These are phyloP conservation scores for Leptinotarsa lineolata DNA, from an alignment of 1,140 invertebrate species.

Conservation along the genomic window DNA sequence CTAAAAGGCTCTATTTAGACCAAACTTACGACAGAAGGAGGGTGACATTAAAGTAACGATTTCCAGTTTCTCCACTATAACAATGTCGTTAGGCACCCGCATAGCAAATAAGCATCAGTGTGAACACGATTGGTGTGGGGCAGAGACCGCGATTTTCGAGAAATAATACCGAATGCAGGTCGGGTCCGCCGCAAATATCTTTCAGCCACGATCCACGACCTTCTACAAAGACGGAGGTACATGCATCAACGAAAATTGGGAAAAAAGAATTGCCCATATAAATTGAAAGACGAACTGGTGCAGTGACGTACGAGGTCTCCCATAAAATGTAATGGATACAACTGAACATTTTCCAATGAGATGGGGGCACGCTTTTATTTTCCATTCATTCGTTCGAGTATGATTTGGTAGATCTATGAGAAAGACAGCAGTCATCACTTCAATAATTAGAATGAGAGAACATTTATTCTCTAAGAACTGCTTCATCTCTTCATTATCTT, in stretches of 20 bases:
- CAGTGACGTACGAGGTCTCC: conserved; percentile 6
- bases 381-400: too few species aligned
- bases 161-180: conserved; percentile 29
- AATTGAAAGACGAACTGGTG: conserved; percentile 20
- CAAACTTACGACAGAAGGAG: conserved; percentile 14
- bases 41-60: conserved; percentile 27
- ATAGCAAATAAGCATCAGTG: conserved; percentile 27
- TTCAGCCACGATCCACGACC: conserved; percentile 17
- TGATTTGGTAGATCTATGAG: too few species aligned
- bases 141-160: conserved; percentile 24
- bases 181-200: conserved; percentile 28
- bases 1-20: neutral
- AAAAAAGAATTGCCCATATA: conserved; percentile 20
- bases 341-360: too few species aligned
- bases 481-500: too few species aligned
- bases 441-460: too few species aligned
- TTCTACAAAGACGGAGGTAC: conserved; percentile 15
- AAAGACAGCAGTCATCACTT: too few species aligned
- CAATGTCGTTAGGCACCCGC: conserved; percentile 30
- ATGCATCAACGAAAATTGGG: conserved; percentile 17
- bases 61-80: conserved; percentile 29
- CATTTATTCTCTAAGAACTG: too few species aligned
- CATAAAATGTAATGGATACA: neutral
- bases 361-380: too few species aligned
- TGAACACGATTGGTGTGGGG: conserved; percentile 29